Evolutionary conservation across 92 coral and sea anemone species (phyloP).

Genomic region (Palythoa grandiflora): DNA sequence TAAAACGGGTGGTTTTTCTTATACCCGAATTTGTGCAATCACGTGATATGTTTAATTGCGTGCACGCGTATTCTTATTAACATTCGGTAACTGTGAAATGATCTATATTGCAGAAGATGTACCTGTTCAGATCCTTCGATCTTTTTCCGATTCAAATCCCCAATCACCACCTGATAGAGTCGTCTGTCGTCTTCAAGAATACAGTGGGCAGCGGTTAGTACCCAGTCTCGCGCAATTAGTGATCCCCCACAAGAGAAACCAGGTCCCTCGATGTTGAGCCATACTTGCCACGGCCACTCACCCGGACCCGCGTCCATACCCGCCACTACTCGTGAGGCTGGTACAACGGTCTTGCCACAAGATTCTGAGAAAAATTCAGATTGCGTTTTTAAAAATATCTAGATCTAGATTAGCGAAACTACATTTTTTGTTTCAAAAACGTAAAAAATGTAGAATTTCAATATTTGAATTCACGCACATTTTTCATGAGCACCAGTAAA

Average conservation of each 20-base stretch:
- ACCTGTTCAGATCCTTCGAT: slow-evolving; percentile 38
- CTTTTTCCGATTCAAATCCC: slow-evolving; percentile 16
- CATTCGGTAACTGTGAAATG: no score
- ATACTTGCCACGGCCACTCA: slow-evolving; percentile 51
- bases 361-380: neutral
- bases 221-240: slow-evolving; percentile 44
- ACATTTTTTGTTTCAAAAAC: no score
- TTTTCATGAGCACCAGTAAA: no score
- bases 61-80: no score
- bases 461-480: no score
- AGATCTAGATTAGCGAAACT: no score
- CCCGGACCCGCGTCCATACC: slow-evolving; percentile 37
- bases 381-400: no score
- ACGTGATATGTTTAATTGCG: no score
- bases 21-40: no score
- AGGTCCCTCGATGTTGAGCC: slow-evolving; percentile 35
- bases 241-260: slow-evolving; percentile 47
- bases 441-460: no score
- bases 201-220: slow-evolving; percentile 44
- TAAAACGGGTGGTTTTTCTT: no score
- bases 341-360: slow-evolving; percentile 41
- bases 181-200: slow-evolving; percentile 39
- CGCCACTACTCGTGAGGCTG: slow-evolving; percentile 40
- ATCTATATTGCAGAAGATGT: neutral
- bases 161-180: slow-evolving; percentile 39